Conservation (phyloP, 1,140 invertebrate species). For the Drosophila gunungcola region DNA sequence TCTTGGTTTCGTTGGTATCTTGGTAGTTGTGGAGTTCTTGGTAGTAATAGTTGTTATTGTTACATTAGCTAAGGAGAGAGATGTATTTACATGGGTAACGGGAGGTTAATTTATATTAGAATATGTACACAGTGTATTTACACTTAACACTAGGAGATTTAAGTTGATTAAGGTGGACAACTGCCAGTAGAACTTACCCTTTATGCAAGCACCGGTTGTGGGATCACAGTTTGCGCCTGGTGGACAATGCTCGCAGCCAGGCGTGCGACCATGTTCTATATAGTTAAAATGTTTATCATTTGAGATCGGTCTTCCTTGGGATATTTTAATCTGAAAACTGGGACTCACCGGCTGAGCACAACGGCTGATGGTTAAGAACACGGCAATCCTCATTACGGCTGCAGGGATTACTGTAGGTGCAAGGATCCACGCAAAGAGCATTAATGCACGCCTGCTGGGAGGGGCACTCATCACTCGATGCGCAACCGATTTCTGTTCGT, state of each 20-base stretch:
- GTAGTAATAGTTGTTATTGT: constrained; percentile 83
- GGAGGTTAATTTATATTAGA: constrained; percentile 69
- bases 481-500: constrained; percentile 88
- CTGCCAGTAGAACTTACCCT: constrained; percentile 87
- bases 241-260: constrained; percentile 90
- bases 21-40: constrained; percentile 65
- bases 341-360: constrained; percentile 90
- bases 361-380: constrained; percentile 91
- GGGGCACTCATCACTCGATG: constrained; percentile 89
- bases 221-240: constrained; percentile 90
- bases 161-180: constrained; percentile 7
- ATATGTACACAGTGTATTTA: constrained; percentile 75
- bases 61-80: constrained; percentile 80
- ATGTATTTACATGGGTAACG: constrained; percentile 82
- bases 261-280: constrained; percentile 69
- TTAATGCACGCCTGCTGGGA: constrained; percentile 91
- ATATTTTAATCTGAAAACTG: neutral
- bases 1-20: constrained; percentile 68
- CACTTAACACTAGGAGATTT: constrained; percentile 56
- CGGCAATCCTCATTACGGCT: constrained; percentile 88
- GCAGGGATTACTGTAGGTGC: constrained; percentile 89
- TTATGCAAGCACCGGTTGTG: constrained; percentile 90
- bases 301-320: neutral
- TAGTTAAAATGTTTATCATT: constrained; percentile 1
- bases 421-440: constrained; percentile 91